These are phyloP conservation scores for honey bee (Apis mellifera) DNA, from an alignment of 1,140 invertebrate genomes.

Conservation along the genomic window Amel_HAv3.1 CM009938.2:3662001-3662500, in stretches of 20 bases:
- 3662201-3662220: not conserved
- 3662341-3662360: not conserved
- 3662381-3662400: not conserved
- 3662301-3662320: not conserved
- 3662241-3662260: not conserved
- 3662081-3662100: too few relatives aligned
- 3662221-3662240: not conserved
- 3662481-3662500: not conserved
- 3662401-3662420: slow-evolving; percentile 32
- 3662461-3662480: not conserved
- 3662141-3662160: not conserved
- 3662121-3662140: not conserved
- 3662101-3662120: too few relatives aligned
- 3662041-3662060: too few relatives aligned
- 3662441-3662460: not conserved
- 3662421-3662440: slow-evolving; percentile 2
- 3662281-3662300: not conserved
- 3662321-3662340: slow-evolving; percentile 5
- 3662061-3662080: too few relatives aligned
- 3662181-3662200: too few relatives aligned
- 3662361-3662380: not conserved
- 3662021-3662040: too few relatives aligned
- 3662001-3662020: too few relatives aligned
- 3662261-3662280: not conserved
- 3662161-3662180: too few relatives aligned